Base-by-base conservation (phyloP, 2,797 vertebrate genomes). In the Neomorphus geoffroyi region DNA sequence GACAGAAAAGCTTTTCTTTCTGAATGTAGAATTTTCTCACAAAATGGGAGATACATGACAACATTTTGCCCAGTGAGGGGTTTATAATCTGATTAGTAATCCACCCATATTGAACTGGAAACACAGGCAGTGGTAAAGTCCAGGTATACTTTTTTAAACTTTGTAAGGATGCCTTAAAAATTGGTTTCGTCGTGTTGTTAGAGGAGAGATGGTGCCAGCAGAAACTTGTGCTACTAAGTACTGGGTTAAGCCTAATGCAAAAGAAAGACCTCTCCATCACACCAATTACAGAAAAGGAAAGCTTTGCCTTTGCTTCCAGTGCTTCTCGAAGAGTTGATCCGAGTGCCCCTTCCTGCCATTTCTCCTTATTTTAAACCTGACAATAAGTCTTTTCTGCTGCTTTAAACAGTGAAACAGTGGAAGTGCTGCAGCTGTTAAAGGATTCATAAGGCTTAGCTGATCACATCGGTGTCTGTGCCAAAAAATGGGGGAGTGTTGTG, bases 371-470 rank as follows among this genome's bases (percentile, higher is more conserved):
- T 91, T 61, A 94, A 80, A 66, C 58, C 39, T 87, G 61, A 72
- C 83, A 70, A 9, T 77, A 88, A 88, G 65, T 86, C 53, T 94
- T 28, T 61, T 90, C 62, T 86, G 51, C 60, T 57, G 9, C 80
- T 90, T 11, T 81, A 60, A 87, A 53, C 33, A 58, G 16, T 33
- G 64, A 80, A 91, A 92, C 1, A 0, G 26, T 62, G 54, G 70
- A 94, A 86, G 58, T 60, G 30, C 66, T 61, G 62, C 66, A 73
- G 79, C 32, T 86, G 93, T 58, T 80, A 57, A 84, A 90, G 85
- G 80, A 91, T 96, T 96, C 78, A 75, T 46, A 75, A 56, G 64
- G 41, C 65, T 92, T 91, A 92, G 58, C 43, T 50, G 48, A 88
- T 73, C 73, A 56, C 62, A 79, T 81, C 77, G 32, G 24, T 81